Evolutionary conservation across 2,113 vertebrate species (phyloP).

Genomic region (Oenanthe melanoleuca): DNA sequence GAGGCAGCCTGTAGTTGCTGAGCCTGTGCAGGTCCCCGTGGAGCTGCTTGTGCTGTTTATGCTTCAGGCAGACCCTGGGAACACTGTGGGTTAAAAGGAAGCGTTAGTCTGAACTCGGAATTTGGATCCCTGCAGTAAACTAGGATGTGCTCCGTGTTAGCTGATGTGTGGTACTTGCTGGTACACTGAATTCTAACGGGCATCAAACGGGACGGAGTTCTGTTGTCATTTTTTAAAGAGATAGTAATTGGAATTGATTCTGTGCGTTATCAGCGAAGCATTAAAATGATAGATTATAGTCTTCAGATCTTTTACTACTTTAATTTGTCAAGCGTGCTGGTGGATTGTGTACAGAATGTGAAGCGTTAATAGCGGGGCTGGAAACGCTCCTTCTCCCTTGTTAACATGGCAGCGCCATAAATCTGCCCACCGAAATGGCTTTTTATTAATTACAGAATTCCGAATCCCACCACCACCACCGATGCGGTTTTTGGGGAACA

Average conservation of each 20-base stretch:
- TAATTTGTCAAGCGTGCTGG: slow-evolving; percentile 44
- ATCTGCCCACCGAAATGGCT: background rate
- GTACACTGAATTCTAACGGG: background rate
- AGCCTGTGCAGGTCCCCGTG: slow-evolving; percentile 42
- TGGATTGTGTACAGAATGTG: slow-evolving; percentile 26
- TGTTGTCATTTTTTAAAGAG: background rate
- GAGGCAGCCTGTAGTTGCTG: background rate
- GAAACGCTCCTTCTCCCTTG: background rate
- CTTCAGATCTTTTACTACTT: slow-evolving; percentile 49
- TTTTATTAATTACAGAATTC: background rate
- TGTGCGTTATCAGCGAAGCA: background rate
- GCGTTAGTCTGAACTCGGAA: background rate
- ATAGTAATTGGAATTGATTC: slow-evolving; percentile 17
- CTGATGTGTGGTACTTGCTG: background rate
- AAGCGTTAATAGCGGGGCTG: background rate
- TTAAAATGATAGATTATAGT: slow-evolving; percentile 59
- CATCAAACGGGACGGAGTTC: background rate
- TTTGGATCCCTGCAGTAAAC: background rate
- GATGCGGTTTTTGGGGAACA: rapidly evolving
- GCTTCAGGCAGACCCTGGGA: background rate
- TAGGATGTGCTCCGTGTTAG: background rate
- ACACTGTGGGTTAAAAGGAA: background rate
- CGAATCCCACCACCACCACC: background rate
- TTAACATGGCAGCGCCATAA: slow-evolving; percentile 2
- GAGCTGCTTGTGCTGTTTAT: background rate